Evolutionary conservation across 2,113 vertebrate species (phyloP).

Genomic region (Brienomyrus brachyistius): DNA sequence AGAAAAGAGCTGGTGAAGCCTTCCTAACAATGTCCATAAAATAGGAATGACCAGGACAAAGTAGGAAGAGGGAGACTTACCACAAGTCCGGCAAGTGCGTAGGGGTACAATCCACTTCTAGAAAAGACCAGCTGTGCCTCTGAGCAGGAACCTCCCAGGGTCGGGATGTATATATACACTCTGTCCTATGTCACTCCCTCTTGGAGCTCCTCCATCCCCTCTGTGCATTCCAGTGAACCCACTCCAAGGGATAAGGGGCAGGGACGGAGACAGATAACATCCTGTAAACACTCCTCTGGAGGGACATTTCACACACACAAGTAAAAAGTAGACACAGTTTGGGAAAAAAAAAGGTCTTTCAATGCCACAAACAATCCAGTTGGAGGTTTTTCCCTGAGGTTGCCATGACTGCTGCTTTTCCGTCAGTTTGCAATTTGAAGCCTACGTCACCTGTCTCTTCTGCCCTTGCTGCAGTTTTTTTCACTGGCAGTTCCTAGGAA

Average conservation of each 20-base stretch:
- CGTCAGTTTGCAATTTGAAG: not conserved
- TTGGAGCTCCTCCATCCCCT: conserved; percentile 60
- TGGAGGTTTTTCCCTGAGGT: conserved; percentile 25
- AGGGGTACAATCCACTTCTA: conserved; percentile 46
- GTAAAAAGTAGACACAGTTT: conserved; percentile 29
- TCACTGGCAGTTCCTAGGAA: not conserved
- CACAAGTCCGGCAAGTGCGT: conserved; percentile 42
- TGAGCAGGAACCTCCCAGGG: conserved; percentile 52
- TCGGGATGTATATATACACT: conserved; percentile 56
- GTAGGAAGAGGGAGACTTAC: conserved; percentile 44
- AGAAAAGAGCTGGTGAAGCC: not conserved
- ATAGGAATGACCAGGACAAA: not conserved
- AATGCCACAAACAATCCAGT: conserved; percentile 43
- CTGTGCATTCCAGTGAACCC: conserved; percentile 62
- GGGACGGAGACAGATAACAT: conserved; percentile 58
- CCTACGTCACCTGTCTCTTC: not conserved
- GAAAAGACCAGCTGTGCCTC: conserved; percentile 55
- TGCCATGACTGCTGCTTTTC: conserved; percentile 37
- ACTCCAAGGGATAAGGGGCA: conserved; percentile 50
- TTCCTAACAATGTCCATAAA: not conserved
- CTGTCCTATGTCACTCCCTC: conserved; percentile 57
- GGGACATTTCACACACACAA: conserved; percentile 36
- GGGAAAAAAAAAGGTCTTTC: not conserved
- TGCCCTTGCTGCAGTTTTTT: not conserved
- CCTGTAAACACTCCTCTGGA: conserved; percentile 57